Evolutionary conservation across 2,888 invertebrate species (phyloP), one percentile per base, ranked within the genome.

Genomic region (Phengaris arion): DNA sequence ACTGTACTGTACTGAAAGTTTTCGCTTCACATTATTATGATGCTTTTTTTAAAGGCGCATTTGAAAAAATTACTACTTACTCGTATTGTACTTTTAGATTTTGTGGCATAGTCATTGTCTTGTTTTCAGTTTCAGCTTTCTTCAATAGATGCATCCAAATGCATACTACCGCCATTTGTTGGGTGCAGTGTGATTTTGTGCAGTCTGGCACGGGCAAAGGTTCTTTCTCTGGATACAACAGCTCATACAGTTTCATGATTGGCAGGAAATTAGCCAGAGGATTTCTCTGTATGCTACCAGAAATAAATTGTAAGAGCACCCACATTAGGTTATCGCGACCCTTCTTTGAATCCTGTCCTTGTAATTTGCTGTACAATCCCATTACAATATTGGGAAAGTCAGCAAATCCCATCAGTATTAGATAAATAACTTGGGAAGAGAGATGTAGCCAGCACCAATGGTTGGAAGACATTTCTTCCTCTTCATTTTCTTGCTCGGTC

Each of bases 301-400:
- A 99, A 82, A 99, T 98, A 84, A 98, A 99, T 91, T 99, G 99
- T 68, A 99, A 92, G 22, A 99, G 92, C 35, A 98, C 97, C 99
- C 99, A 99, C 99, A 99, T 99, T n/a, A 99, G 93, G 83, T 99
- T 98, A 89, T 99, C 99, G 73, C 99, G 94, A 0, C 99, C 98
- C 88, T 98, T 97, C 77, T 97, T 95, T 85, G 98, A 94, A 84
- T 98, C 97, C 80, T 96, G 94, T 8, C 96, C 96, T 68, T 96
- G 95, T 57, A 98, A 88, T 93, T 97, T 98, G 77, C 97, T 97
- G 86, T 98, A 97, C 54, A 99, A 94, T 0, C 97, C 96, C 93
- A 97, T 95, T 0, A 99, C 98, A 84, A 99, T 97, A 84, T 97
- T 98, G 54, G 98, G 97, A 85, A 99, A 99, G 79, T 96, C 97